phyloP scores from a whole-genome alignment of 2,888 invertebrate species.

The Thalpophila matura region DNA sequence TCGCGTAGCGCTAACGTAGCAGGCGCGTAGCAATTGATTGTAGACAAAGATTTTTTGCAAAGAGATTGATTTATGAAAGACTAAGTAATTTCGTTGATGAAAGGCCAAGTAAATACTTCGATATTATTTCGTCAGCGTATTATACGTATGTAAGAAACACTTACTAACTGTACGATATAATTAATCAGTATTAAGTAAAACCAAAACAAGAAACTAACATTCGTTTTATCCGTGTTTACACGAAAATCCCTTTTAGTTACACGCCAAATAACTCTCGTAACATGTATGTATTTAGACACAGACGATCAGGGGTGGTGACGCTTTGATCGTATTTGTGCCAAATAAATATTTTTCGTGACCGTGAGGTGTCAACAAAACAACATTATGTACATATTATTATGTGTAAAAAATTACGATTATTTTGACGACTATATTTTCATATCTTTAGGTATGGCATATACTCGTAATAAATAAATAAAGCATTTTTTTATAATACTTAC shows the following conservation, averaged over 20 bases:
- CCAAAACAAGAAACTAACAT: conserved; percentile 42
- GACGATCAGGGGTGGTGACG: conserved; percentile 11
- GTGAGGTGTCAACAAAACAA: not conserved
- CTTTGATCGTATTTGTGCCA: conserved; percentile 20
- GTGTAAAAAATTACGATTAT: not conserved
- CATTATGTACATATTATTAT: not conserved
- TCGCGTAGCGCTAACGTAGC: conserved; percentile 54
- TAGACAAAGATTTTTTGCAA: conserved; percentile 4
- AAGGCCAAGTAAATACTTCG: conserved; percentile 12
- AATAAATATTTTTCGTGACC: conserved; percentile 12
- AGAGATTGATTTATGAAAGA: not conserved
- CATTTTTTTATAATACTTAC: too few relatives aligned
- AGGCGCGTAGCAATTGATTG: conserved; percentile 15
- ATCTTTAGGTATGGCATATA: too few relatives aligned
- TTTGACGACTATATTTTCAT: not conserved
- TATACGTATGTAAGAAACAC: conserved; percentile 10
- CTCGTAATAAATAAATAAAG: too few relatives aligned
- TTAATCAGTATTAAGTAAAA: conserved; percentile 39
- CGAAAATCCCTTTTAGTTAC: conserved; percentile 44
- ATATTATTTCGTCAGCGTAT: conserved; percentile 2
- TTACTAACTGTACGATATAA: conserved; percentile 20
- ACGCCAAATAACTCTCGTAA: conserved; percentile 39
- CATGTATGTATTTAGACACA: conserved; percentile 29
- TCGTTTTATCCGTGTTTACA: conserved; percentile 46
- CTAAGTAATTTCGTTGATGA: conserved; percentile 2